Evolutionary conservation across 2,888 invertebrate genomes (phyloP).

Genomic region (Pseudococcus longispinus): DNA sequence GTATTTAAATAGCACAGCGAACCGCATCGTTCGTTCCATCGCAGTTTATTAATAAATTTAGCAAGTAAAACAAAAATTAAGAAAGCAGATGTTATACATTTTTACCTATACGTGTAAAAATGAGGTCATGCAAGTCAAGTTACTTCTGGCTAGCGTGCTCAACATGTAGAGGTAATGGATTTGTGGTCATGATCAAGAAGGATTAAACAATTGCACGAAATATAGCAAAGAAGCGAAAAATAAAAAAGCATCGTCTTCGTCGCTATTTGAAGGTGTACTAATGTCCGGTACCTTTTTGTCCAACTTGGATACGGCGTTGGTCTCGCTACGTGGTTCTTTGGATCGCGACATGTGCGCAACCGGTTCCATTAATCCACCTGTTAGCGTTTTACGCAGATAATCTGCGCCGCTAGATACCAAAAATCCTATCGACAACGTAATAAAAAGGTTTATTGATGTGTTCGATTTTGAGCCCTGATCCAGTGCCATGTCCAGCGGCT

Average conservation of each 20-base stretch:
- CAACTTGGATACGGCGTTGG: slow-evolving; percentile 58
- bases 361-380: slow-evolving; percentile 55
- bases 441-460: neutral
- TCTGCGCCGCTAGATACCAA: slow-evolving; percentile 73
- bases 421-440: slow-evolving; percentile 63
- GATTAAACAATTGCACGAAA: slow-evolving; percentile 40
- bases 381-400: slow-evolving; percentile 70
- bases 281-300: slow-evolving; percentile 62
- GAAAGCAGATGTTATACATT: slow-evolving; percentile 34
- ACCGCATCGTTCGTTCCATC: neutral
- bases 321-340: slow-evolving; percentile 30
- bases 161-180: slow-evolving; percentile 18
- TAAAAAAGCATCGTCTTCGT: slow-evolving; percentile 50
- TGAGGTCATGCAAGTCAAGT: slow-evolving; percentile 41
- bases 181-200: neutral
- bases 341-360: slow-evolving; percentile 41
- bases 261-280: slow-evolving; percentile 1
- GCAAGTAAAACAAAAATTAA: neutral
- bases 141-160: slow-evolving; percentile 45
- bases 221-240: slow-evolving; percentile 50
- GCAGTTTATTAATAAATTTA: neutral
- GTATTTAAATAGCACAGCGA: neutral
- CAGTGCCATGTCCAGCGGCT: no score
- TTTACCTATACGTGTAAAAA: slow-evolving; percentile 42
- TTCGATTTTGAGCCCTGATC: neutral